Base-by-base conservation (phyloP, 2,797 vertebrate genomes). In the Trichosurus vulpecula region DNA sequence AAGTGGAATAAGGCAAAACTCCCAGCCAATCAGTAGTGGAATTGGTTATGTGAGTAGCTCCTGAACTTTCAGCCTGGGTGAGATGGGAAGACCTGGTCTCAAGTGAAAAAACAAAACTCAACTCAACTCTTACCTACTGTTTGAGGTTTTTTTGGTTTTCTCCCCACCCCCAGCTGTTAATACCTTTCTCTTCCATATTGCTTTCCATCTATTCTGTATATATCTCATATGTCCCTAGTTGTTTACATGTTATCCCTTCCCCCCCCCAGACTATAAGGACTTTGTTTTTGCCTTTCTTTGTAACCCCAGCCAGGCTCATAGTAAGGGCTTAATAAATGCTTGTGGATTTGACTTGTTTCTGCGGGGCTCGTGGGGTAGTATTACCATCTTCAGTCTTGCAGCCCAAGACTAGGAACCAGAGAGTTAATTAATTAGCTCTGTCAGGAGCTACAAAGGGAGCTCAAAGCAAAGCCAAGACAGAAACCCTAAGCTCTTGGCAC, bases 351-450 rank as follows among this genome's bases (percentile, higher is more conserved):
- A 66, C 61, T n/a, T n/a, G 35, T 66, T 61, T 66, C 61, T n/a
- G 35, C 35, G 19, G 35, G 66, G 31, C 31, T 35, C 58, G 61
- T 58, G 61, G 35, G 35, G 35, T 13, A 19, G 14, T 74, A 74
- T 31, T 74, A 12, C 35, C 35, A 74, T 74, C 61, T 81, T 96
- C 92, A 94, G 90, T 57, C 55, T 93, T 96, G 27, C 96, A 95
- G 57, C 30, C 55, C 92, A 89, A 96, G 94, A 94, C 61, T n/a
- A 74, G 35, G 1, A 53, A 54, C 3, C 52, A 95, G 29, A 19
- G 4, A 52, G 74, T 54, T 19, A 14, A 90, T 92, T 92, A 58
- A 52, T 61, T 52, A 92, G 61, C 35, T 74, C 61, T 41, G 61
- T 74, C 35, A 74, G 57, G 2, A 58, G 58, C 58, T 61, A 35